Base-by-base conservation (phyloP, 2,113 vertebrate species). In the Oriolus oriolus region DNA sequence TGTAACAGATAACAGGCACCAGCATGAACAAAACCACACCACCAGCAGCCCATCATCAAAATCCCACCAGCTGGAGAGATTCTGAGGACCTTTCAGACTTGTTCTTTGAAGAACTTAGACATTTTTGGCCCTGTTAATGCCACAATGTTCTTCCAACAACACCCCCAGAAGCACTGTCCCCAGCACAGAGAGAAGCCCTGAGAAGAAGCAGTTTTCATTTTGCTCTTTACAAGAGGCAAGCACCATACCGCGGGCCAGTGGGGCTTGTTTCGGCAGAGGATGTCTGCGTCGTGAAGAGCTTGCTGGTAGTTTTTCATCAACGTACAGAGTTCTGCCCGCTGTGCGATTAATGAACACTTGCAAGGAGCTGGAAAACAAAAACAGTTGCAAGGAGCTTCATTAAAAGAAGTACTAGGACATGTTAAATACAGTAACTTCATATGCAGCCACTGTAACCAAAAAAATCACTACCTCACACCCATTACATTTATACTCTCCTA, bases 221-320 rank as follows among this genome's bases (percentile, higher is more conserved):
- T 18, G 27, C 6, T 44, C 50, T 87, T 50, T 33, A 70, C 4
- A 14, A 69, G 23, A 35, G 18, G 39, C 49, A 63, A 93, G 73
- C 35, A 64, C 11, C 61, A 1, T 97, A 99, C 99, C 98, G 98
- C 98, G 17, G 98, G 97, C 97, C 98, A 98, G 41, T 98, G 96
- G 63, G 98, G 98, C 56, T 98, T 98, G 52, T 97, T 97, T 65
- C 96, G 96, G 85, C 98, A 99, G 45, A 99, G 95, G 37, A 59
- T 37, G 4, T 89, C 98, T 0, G 98, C 97, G 10, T 99, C 99
- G 17, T 98, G 98, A 82, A 98, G 97, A 23, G 99, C 98, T 95
- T 98, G 98, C 56, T 98, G 97, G 88, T 98, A 99, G 97, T 98
- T 99, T 53, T 98, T 98, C 98, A 99, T 97, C 77, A 97, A 97